Percentiles rank a stretch among this genome's conserved stretches.
These are phyloP conservation scores for Merops nubicus DNA, from an alignment of 2,113 vertebrate species.

Conservation along the genomic window DNA sequence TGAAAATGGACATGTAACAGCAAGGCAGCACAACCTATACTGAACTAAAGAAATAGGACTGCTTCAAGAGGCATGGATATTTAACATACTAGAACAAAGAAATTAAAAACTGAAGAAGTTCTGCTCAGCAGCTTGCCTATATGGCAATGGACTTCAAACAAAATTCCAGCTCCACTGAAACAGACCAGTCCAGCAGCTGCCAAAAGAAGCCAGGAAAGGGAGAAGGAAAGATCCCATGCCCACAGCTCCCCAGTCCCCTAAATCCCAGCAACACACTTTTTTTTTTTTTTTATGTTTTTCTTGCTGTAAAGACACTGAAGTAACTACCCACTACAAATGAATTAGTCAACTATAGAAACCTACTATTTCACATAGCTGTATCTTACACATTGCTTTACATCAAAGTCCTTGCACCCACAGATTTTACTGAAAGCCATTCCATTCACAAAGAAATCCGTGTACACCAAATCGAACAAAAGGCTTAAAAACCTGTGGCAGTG, in stretches of 20 bases:
- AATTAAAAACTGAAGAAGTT: not conserved
- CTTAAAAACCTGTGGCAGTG: constrained; percentile 84
- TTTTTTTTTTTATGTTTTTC: too few species aligned
- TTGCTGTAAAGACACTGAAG: not conserved
- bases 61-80: not conserved
- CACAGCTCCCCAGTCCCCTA: not conserved
- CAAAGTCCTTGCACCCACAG: not conserved
- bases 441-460: not conserved
- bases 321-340: not conserved
- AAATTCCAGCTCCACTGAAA: not conserved
- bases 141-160: not conserved
- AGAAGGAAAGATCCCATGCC: not conserved
- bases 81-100: not conserved
- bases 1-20: not conserved
- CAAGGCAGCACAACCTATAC: not conserved
- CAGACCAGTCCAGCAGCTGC: not conserved
- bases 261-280: not conserved
- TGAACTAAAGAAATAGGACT: not conserved
- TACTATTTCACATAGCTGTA: not conserved
- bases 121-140: not conserved
- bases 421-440: not conserved
- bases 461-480: not conserved
- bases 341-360: not conserved
- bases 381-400: not conserved
- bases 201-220: not conserved